Percentiles rank a stretch among this genome's conserved stretches.
Evolutionary conservation across 35 echinoderm and acorn worm species (phyloP).

Genomic region (Ptychodera flava): DNA sequence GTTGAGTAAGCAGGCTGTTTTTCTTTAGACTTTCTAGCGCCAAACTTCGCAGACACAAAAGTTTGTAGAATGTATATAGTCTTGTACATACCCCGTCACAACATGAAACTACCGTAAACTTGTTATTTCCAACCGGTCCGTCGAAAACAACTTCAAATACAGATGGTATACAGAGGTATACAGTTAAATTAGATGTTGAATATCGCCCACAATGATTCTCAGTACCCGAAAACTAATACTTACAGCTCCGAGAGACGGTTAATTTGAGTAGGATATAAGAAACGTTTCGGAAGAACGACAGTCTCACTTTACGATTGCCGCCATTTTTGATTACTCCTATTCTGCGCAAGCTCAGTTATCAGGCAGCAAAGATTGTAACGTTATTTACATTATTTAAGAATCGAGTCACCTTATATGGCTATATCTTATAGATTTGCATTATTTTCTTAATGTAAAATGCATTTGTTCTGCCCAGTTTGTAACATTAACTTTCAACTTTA

Average conservation of each 20-base stretch:
- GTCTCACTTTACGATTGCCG: not conserved
- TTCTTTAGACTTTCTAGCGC: too few relatives aligned
- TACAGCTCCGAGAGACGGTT: not conserved
- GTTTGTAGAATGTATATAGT: too few relatives aligned
- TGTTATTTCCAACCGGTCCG: too few relatives aligned
- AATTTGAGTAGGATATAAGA: not conserved
- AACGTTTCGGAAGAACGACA: not conserved
- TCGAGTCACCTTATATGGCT: too few relatives aligned
- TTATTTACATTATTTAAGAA: not conserved
- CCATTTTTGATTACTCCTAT: not conserved
- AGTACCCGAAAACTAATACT: not conserved
- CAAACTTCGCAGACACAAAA: too few relatives aligned
- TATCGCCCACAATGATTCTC: not conserved
- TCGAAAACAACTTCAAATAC: not conserved
- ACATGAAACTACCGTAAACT: too few relatives aligned
- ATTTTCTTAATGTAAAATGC: not conserved
- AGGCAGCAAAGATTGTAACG: not conserved
- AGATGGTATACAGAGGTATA: not conserved
- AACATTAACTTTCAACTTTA: not conserved
- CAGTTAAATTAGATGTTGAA: not conserved
- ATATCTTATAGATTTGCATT: not conserved
- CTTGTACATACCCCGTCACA: too few relatives aligned
- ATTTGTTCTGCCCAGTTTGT: not conserved
- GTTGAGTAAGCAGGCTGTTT: too few relatives aligned
- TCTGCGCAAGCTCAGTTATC: not conserved